These are phyloP conservation scores for Halcyon malimbica DNA, from an alignment of 2,113 vertebrate species.

Conservation along the genomic window DNA sequence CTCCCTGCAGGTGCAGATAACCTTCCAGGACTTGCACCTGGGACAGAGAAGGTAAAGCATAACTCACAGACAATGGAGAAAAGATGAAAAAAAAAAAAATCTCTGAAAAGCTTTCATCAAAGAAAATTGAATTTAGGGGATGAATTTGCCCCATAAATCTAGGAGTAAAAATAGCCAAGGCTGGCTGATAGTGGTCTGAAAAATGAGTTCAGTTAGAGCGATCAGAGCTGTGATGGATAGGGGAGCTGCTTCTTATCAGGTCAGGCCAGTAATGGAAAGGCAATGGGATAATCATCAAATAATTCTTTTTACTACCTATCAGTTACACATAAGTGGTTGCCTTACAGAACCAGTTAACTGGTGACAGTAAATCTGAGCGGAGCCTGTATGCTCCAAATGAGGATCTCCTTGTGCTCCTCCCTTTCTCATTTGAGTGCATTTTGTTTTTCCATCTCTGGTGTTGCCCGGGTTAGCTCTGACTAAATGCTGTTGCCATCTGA, in stretches of 20 bases:
- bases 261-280: constrained; percentile 69
- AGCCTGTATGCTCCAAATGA: neutral
- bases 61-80: constrained; percentile 48
- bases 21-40: constrained; percentile 32
- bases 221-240: constrained; percentile 61
- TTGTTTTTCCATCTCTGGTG: neutral
- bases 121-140: constrained; percentile 68
- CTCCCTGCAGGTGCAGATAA: constrained; percentile 51
- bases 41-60: constrained; percentile 44
- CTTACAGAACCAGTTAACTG: constrained; percentile 58
- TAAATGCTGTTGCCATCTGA: neutral
- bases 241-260: constrained; percentile 59
- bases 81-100: neutral
- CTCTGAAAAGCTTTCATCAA: constrained; percentile 55
- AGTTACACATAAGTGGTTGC: constrained; percentile 64
- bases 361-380: constrained; percentile 50
- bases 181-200: constrained; percentile 62
- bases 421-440: neutral
- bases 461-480: neutral
- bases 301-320: constrained; percentile 68
- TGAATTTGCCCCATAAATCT: constrained; percentile 66
- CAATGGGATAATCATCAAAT: constrained; percentile 66
- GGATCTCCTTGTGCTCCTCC: neutral
- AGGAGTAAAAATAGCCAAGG: constrained; percentile 69
- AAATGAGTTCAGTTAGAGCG: constrained; percentile 58